Evolutionary conservation across 2,797 vertebrate genomes (phyloP), one percentile per base, ranked within the genome.

Genomic region (Cossypha polioptera): DNA sequence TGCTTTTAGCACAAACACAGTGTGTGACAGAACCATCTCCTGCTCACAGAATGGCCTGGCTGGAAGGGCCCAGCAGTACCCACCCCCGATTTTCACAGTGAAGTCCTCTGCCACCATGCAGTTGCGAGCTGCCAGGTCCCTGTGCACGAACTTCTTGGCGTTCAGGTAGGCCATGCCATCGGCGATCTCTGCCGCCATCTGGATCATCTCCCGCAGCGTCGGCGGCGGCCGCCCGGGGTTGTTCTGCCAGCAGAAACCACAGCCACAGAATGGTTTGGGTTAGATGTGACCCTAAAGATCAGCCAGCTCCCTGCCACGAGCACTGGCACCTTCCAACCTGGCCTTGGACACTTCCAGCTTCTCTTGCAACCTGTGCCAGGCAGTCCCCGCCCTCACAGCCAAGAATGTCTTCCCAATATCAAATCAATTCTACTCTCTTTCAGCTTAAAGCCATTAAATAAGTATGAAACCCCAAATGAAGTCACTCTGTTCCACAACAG

Each of bases 91-190:
- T 97, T 99, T 99, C 75, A 99, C 99, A 0, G 99, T 99, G 93
- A 97, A 99, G 95, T 99, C 99, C 35, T 99, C 99, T 3, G 98
- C 99, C 29, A 99, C 99, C 99, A 99, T 99, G 94, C 99, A 99
- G 97, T 99, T 99, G n/a, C 99, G 98, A 59, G 99, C 99, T 4
- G 99, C 99, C 20, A 99, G 98, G 95, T 99, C 99, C 91, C 99
- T 98, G 98, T 99, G 99, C 73, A 99, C 99, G 51, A 99, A 99
- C 94, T 99, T 99, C 94, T 99, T 99, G 95, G 99, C 99, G 0
- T 99, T 99, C 95, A 99, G 98, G 96, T 99, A 99, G 10, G 99
- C 99, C 99, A 99, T 99, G 72, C 99, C 99, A 0, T 99, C 99
- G 0, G 99, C 99, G 5, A 99, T 99, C 97, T 99, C 99, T 0